These are phyloP conservation scores for Macaria notata DNA, from an alignment of 2,888 invertebrate species.

Conservation along the genomic window DNA sequence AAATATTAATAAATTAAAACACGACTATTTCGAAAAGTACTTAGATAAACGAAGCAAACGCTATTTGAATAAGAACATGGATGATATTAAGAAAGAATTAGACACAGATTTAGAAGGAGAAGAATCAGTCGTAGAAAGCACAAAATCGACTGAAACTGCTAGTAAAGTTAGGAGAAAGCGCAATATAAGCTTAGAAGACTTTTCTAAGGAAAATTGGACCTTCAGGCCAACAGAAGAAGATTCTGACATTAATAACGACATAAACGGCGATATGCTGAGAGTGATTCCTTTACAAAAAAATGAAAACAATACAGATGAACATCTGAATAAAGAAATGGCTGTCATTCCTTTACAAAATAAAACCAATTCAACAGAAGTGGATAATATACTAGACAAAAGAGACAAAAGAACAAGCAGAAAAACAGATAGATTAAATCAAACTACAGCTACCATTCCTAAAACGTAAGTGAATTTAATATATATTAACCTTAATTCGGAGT, in stretches of 20 bases:
- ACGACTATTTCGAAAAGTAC: slow-evolving; percentile 72
- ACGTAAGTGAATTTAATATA: slow-evolving; percentile 55
- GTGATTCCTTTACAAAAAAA: slow-evolving; percentile 59
- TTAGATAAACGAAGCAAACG: slow-evolving; percentile 70
- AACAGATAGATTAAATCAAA: slow-evolving; percentile 75
- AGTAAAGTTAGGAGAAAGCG: slow-evolving; percentile 58
- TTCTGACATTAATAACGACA: slow-evolving; percentile 47
- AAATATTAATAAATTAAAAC: slow-evolving; percentile 68
- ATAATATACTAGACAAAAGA: slow-evolving; percentile 64
- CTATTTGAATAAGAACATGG: slow-evolving; percentile 57
- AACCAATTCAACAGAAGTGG: slow-evolving; percentile 69
- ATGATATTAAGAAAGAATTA: slow-evolving; percentile 48
- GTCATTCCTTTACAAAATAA: slow-evolving; percentile 65
- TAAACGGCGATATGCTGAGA: slow-evolving; percentile 55
- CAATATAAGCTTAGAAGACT: slow-evolving; percentile 51
- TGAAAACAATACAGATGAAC: slow-evolving; percentile 36
- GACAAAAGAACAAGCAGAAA: slow-evolving; percentile 78
- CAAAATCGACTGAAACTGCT: slow-evolving; percentile 42
- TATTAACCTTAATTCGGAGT: neutral
- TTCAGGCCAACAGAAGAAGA: slow-evolving; percentile 42
- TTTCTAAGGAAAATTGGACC: slow-evolving; percentile 52
- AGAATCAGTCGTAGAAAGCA: slow-evolving; percentile 43
- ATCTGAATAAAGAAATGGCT: slow-evolving; percentile 52
- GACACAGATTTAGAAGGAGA: slow-evolving; percentile 54
- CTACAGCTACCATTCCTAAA: slow-evolving; percentile 75